These are phyloP conservation scores for Conus canariensis DNA, from an alignment of 2,888 invertebrate species.

Conservation along the genomic window DNA sequence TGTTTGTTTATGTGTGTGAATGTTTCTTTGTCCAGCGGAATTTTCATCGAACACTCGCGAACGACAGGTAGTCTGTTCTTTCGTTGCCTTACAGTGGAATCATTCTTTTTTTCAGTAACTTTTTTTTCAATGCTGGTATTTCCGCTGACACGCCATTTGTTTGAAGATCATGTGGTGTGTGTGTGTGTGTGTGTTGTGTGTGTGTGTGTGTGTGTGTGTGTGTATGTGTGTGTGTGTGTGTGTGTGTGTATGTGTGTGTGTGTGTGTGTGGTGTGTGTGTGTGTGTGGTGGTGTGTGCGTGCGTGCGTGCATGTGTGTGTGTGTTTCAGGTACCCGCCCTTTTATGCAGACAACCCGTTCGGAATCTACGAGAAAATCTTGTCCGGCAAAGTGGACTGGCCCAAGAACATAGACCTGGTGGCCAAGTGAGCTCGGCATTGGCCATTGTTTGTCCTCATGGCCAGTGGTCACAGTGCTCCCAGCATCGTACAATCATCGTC, in stretches of 20 bases:
- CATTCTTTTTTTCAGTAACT: too few species aligned
- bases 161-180: too few species aligned
- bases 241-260: too few species aligned
- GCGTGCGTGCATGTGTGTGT: background rate
- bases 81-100: too few species aligned
- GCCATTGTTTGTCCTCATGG: background rate
- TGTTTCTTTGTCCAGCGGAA: background rate
- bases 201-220: conserved; percentile 4
- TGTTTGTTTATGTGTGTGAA: background rate
- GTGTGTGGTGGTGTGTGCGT: background rate
- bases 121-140: too few species aligned
- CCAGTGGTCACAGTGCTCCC: too few species aligned
- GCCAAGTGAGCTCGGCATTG: conserved; percentile 79
- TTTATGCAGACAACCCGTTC: conserved; percentile 97
- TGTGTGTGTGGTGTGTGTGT: conserved; percentile 3
- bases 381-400: conserved; percentile 96
- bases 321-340: conserved; percentile 88
- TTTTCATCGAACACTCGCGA: background rate
- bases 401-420: conserved; percentile 92
- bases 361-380: conserved; percentile 98
- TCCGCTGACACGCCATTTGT: too few species aligned
- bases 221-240: background rate
- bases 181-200: background rate
- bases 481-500: too few species aligned
- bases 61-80: too few species aligned